Evolutionary conservation across 2,888 invertebrate genomes (phyloP), one percentile per base, ranked within the genome.

Genomic region (Lycophotia porphyrea): DNA sequence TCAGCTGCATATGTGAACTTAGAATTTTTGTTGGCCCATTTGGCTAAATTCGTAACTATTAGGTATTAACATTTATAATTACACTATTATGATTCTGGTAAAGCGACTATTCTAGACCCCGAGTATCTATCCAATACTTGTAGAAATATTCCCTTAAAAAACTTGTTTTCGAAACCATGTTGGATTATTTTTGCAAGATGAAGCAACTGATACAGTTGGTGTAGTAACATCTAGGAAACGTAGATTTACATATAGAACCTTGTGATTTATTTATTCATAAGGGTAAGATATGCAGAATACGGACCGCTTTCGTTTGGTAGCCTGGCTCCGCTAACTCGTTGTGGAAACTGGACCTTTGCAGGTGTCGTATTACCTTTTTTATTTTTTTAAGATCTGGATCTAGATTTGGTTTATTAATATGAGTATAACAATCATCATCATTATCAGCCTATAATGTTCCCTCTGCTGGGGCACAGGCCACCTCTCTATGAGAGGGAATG

Each of bases 191-290:
- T 63, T 55, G 60, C 24, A 18, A 58, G 55, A 78, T 65, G 42
- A 65, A 72, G 79, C 34, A 58, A 78, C 64, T 77, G 55, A 78
- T 78, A 65, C 13, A 36, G 47, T 31, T 61, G 5, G 49, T 79
- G 27, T 58, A 47, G 67, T 71, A 81, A 82, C 34, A 71, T 71
- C 60, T 71, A 69, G 70, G 63, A 69, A 74, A 71, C 42, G 36
- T 60, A 65, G 8, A 71, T 81, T 71, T 78, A 68, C 74, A 74
- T 74, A 71, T 39, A 65, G 70, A 42, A 24, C 47, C 31, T 44
- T 58, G 64, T 71, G 83, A 72, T 79, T 75, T 82, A 75, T 75
- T 72, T 80, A 82, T 82, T 79, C 82, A 82, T 75, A 82, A 79
- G 78, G 49, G 42, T 66, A 66, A 79, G 66, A 82, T 81, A 82